phyloP scores from a whole-genome alignment of 2,888 invertebrate species.

The Lottia gigantea region DNA sequence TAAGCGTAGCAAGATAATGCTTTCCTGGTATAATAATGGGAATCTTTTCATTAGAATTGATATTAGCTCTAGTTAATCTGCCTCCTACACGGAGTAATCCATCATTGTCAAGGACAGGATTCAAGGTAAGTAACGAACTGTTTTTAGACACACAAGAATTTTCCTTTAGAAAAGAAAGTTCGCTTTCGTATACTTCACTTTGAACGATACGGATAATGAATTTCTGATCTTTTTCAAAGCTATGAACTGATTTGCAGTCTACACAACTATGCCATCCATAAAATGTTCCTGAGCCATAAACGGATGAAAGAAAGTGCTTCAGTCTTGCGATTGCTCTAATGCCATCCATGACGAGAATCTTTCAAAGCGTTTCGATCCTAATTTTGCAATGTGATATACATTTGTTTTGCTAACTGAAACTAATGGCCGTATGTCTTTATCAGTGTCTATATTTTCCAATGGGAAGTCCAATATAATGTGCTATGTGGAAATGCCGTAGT shows the following conservation, averaged over 20 bases:
- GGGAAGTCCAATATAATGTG: neutral
- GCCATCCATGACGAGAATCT: neutral
- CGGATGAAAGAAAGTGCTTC: neutral
- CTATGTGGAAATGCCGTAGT: neutral
- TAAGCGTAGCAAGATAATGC: neutral
- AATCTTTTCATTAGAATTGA: neutral
- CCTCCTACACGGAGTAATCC: neutral
- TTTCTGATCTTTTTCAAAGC: neutral
- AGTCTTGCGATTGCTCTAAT: neutral
- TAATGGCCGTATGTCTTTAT: conserved; percentile 1
- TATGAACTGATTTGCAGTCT: neutral
- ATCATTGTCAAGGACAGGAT: neutral
- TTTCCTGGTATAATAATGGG: conserved; percentile 1
- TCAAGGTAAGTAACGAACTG: neutral
- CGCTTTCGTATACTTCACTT: neutral
- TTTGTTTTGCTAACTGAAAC: neutral
- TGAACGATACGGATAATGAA: neutral
- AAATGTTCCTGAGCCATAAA: neutral
- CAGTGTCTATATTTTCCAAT: neutral
- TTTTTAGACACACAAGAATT: neutral
- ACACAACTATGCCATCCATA: neutral
- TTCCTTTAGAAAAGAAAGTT: neutral
- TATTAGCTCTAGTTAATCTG: neutral
- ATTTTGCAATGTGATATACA: neutral
- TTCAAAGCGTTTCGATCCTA: neutral